These are phyloP conservation scores for Hestina assimilis DNA, from an alignment of 1,140 invertebrate genomes.

Conservation along the genomic window DNA sequence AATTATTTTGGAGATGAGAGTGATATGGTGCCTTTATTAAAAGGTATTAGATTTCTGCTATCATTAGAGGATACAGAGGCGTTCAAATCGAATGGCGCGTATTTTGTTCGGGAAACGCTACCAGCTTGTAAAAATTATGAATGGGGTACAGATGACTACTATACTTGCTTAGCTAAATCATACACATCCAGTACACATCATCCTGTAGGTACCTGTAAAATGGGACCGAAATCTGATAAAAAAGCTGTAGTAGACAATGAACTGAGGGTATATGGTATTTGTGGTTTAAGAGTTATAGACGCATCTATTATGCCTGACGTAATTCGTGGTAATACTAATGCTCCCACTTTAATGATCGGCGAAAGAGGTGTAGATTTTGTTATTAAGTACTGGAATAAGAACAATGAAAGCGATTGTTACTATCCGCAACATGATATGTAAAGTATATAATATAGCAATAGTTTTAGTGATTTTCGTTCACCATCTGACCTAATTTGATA, in stretches of 20 bases:
- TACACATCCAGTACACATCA: conserved; percentile 82
- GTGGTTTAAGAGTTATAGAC: conserved; percentile 42
- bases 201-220: conserved; percentile 76
- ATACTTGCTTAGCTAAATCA: conserved; percentile 82
- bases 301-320: conserved; percentile 83
- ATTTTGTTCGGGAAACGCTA: conserved; percentile 77
- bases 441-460: no score
- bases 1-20: conserved; percentile 84
- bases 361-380: conserved; percentile 40
- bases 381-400: conserved; percentile 30
- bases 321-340: conserved; percentile 26
- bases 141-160: conserved; percentile 83
- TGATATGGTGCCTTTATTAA: conserved; percentile 80
- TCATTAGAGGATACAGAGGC: conserved; percentile 64
- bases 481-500: no score
- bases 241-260: conserved; percentile 71
- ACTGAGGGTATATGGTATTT: conserved; percentile 83
- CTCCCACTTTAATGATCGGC: conserved; percentile 38
- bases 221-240: conserved; percentile 70
- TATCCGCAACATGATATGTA: neutral
- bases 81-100: conserved; percentile 78
- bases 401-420: neutral
- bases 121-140: conserved; percentile 80
- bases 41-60: conserved; percentile 38
- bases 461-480: no score